These are phyloP conservation scores for Pangasius sanitwongsei DNA, from an alignment of 2,797 vertebrate species.

Conservation along the genomic window DNA sequence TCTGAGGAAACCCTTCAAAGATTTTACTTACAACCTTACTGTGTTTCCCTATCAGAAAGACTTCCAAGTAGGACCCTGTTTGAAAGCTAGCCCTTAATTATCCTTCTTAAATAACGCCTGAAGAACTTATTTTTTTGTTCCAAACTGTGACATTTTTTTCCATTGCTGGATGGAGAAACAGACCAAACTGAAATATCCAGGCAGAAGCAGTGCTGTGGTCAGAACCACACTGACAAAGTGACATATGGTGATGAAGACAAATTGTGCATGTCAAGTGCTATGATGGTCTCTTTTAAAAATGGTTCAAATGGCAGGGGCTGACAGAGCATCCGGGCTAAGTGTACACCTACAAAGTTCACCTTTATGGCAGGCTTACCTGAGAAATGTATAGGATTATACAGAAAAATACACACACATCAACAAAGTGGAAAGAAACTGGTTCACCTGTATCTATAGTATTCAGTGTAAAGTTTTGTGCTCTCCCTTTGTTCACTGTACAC, in stretches of 20 bases:
- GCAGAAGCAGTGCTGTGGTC: background rate
- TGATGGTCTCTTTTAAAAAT: background rate
- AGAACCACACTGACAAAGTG: background rate
- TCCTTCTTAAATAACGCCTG: background rate
- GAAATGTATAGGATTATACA: background rate
- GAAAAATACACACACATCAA: background rate
- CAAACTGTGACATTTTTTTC: background rate
- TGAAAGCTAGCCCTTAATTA: background rate
- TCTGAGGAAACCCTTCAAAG: background rate
- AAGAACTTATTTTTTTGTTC: background rate
- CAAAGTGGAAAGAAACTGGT: background rate
- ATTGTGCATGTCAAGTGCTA: background rate
- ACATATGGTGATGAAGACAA: background rate
- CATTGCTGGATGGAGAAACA: background rate
- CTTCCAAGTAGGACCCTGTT: background rate
- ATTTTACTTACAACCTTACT: background rate
- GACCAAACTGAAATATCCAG: background rate
- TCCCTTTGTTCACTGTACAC: constrained; percentile 64
- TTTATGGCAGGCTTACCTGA: background rate
- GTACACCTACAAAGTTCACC: background rate
- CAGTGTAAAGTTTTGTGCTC: constrained; percentile 26
- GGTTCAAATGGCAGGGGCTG: background rate
- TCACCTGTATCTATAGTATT: background rate
- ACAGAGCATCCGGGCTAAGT: background rate
- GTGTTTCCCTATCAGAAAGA: background rate